These are phyloP conservation scores for Orthonyx spaldingii DNA, from an alignment of 2,113 vertebrate species.

Conservation along the genomic window DNA sequence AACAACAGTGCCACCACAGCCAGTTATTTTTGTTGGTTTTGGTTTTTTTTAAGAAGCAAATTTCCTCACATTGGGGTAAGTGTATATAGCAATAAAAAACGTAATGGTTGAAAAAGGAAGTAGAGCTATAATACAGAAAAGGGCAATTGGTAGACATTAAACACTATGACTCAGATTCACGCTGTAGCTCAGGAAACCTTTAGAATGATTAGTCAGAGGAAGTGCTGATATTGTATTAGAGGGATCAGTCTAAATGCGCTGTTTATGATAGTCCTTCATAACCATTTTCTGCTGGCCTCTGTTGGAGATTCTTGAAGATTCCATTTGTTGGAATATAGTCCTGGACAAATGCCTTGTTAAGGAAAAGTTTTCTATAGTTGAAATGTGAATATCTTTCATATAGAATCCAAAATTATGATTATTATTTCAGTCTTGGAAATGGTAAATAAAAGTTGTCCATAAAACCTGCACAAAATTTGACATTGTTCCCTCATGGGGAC, in stretches of 20 bases:
- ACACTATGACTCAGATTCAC: not conserved
- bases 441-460: not conserved
- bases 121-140: not conserved
- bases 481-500: not conserved
- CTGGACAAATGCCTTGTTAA: not conserved
- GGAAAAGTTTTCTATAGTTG: not conserved
- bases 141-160: not conserved
- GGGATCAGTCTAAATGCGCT: not conserved
- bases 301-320: not conserved
- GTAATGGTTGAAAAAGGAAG: not conserved
- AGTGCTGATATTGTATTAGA: not conserved
- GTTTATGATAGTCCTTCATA: not conserved
- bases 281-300: not conserved
- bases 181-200: not conserved
- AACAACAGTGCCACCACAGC: not conserved
- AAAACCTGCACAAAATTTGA: not conserved
- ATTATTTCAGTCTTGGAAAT: not conserved
- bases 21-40: not conserved
- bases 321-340: not conserved
- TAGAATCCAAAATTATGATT: not conserved
- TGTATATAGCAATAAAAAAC: not conserved
- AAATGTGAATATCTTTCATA: not conserved
- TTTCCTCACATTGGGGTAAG: not conserved
- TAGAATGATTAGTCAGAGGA: not conserved
- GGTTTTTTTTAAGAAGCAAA: not conserved